phyloP scores from a whole-genome alignment of 1,140 invertebrate species.

The Brachionus rotundiformis region DNA sequence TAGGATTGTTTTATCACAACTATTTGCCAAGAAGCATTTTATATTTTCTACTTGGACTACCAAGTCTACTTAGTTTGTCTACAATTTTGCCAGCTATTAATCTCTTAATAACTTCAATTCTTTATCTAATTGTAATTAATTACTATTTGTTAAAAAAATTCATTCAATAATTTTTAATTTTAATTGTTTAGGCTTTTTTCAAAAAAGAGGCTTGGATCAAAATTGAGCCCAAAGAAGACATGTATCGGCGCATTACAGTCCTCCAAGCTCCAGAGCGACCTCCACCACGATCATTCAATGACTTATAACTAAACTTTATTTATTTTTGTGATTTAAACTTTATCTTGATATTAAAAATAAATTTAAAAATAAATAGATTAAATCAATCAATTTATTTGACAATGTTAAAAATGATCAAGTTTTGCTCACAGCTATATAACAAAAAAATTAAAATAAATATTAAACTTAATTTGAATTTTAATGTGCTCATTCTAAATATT shows the following conservation, averaged over 20 bases:
- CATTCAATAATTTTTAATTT: background rate
- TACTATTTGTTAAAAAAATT: too few relatives aligned
- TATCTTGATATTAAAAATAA: background rate
- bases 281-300: constrained; percentile 7
- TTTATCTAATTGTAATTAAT: constrained; percentile 24
- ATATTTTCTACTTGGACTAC: constrained; percentile 16
- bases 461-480: background rate
- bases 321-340: background rate
- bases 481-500: background rate
- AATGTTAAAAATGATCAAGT: background rate
- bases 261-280: constrained; percentile 21
- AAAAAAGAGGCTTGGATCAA: constrained; percentile 22
- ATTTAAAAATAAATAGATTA: background rate
- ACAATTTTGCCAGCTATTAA: constrained; percentile 21
- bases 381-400: background rate
- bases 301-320: background rate
- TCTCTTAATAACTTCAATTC: background rate
- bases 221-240: background rate
- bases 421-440: background rate
- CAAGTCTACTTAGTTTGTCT: constrained; percentile 9
- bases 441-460: background rate
- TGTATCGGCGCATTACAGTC: background rate
- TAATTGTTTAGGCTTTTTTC: constrained; percentile 4
- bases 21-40: constrained; percentile 41
- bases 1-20: constrained; percentile 16